Evolutionary conservation across 2,888 invertebrate species (phyloP), one percentile per base, ranked within the genome.

Genomic region (Lasiommata megera): DNA sequence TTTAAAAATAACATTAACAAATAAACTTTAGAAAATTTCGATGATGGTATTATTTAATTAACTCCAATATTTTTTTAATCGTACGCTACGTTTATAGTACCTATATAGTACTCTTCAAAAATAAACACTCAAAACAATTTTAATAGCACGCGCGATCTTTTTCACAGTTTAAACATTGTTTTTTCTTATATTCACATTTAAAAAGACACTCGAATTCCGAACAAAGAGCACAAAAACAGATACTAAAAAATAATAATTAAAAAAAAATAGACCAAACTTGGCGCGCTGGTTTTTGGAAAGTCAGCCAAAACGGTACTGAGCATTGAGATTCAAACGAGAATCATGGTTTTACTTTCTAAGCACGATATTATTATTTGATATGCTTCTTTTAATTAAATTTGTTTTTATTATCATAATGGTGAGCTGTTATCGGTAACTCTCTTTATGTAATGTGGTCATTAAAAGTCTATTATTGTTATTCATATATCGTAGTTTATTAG

Each of bases 211-310:
- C 34, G 31, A 12, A 48, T 38, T 46, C 28, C 51, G 38, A 51
- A 44, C 51, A 29, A 50, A 44, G 9, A 14, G 16, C 11, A 23
- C 17, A 38, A 34, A 34, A 37, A 36, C 5, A 40, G 29, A 38
- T 23, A 51, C n/a, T 38, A 28, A 31, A 43, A 11, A 34, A 34
- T 34, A 11, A 11, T 34, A 23, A 3, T 3, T 23, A 3, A 43
- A 38, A 40, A 38, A 47, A 67, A 55, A 62, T 64, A 73, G 69
- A 72, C 72, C 74, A 70, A 74, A 71, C 69, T 75, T 67, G 68
- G 67, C 73, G 65, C 74, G 74, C 80, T 79, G 80, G 79, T 79
- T 86, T 89, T 89, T 89, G 80, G 88, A 88, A 89, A 88, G 88
- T 87, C 73, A 73, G 74, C 63, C 69, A 85, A 78, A 76, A 88